A percentile compares a stretch with the other conserved stretches of the same genome.
phyloP scores from a whole-genome alignment of 2,888 invertebrate genomes.

The Thysanoteuthis rhombus region DNA sequence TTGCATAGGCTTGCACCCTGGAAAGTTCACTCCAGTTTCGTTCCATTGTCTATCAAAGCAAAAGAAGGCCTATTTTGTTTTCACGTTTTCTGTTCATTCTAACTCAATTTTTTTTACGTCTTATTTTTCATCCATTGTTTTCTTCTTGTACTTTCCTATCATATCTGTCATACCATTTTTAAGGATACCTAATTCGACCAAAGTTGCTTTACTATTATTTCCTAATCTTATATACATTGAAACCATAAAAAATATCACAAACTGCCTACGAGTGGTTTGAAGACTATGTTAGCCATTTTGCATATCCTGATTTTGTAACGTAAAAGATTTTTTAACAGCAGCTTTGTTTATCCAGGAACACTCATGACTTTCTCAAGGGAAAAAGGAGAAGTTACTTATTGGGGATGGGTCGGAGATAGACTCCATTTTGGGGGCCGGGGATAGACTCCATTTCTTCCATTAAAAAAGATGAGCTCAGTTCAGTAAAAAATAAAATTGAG shows the following conservation, averaged over 20 bases:
- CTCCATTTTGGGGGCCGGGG: no score
- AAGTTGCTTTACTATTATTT: neutral
- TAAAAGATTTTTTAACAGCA: neutral
- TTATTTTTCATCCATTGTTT: neutral
- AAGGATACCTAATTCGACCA: neutral
- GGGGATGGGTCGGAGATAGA: no score
- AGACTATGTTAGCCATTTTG: neutral
- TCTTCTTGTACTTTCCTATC: neutral
- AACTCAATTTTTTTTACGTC: neutral
- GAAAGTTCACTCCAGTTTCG: no score
- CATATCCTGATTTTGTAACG: neutral
- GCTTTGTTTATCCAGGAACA: no score
- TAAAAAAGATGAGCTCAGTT: no score
- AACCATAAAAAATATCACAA: neutral
- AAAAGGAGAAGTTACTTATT: no score
- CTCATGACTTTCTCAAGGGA: no score
- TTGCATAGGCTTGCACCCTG: no score
- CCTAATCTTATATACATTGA: neutral
- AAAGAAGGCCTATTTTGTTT: neutral
- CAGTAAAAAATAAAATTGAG: no score
- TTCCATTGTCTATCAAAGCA: no score
- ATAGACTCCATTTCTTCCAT: no score
- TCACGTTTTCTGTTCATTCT: neutral
- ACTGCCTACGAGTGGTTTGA: neutral
- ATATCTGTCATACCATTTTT: no score